A percentile compares a stretch with the other conserved stretches of the same genome.
Conservation (phyloP, 2,797 vertebrate genomes). For the Phataginus tricuspis region DNA sequence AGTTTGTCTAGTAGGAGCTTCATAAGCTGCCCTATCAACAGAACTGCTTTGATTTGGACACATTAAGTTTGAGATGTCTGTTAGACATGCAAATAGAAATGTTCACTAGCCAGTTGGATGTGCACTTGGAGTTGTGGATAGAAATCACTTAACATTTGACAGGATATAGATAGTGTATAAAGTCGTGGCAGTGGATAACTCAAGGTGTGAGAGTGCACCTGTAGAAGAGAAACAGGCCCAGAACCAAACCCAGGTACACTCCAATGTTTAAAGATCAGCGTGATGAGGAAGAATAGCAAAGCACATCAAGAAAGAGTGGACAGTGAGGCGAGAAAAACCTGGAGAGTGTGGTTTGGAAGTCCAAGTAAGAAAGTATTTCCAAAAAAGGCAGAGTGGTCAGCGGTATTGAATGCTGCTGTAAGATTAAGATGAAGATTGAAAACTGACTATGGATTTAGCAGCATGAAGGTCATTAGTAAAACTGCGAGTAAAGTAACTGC, state of each 20-base stretch:
- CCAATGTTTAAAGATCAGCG: not conserved
- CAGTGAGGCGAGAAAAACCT: not conserved
- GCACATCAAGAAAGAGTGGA: not conserved
- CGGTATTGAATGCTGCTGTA: not conserved
- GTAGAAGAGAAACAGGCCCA: not conserved
- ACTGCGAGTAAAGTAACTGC: not conserved
- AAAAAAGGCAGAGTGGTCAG: not conserved
- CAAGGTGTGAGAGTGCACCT: not conserved
- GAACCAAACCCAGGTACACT: not conserved
- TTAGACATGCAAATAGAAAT: not conserved
- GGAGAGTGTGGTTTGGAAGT: not conserved
- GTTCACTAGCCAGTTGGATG: not conserved
- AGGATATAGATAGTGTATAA: not conserved
- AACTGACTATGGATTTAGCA: not conserved
- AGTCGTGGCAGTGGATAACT: not conserved
- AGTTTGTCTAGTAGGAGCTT: not conserved
- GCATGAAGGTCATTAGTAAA: not conserved
- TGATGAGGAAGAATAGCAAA: not conserved
- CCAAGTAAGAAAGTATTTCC: not conserved
- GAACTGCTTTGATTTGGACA: not conserved
- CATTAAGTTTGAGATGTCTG: not conserved
- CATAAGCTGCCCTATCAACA: not conserved
- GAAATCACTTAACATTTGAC: conserved; percentile 5
- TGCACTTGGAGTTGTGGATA: not conserved
- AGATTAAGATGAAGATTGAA: not conserved